Evolutionary conservation across 2,888 invertebrate genomes (phyloP).

Genomic region (Galerucella pusilla): DNA sequence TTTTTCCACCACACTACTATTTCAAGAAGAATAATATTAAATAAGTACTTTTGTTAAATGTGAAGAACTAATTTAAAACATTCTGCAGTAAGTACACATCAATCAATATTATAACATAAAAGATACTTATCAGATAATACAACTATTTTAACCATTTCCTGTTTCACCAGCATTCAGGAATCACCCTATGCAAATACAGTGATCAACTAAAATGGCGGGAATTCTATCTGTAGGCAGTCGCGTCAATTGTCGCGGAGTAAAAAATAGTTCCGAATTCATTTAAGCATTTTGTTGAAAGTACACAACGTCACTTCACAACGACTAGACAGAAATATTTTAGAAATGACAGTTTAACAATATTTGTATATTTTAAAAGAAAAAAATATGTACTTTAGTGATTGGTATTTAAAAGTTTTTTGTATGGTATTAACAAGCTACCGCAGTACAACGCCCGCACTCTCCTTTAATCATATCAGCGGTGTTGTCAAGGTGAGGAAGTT

Average conservation of each 20-base stretch:
- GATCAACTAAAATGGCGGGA: conserved; percentile 27
- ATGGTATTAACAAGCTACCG: conserved; percentile 22
- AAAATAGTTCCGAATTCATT: conserved; percentile 25
- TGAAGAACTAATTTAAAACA: background rate
- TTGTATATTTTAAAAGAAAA: conserved; percentile 2
- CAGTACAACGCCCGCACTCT: conserved; percentile 36
- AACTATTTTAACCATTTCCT: conserved; percentile 8
- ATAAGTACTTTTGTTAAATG: background rate
- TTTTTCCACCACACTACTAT: background rate
- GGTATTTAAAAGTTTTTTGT: conserved; percentile 20
- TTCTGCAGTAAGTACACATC: background rate
- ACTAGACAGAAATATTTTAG: background rate
- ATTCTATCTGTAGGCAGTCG: conserved; percentile 16
- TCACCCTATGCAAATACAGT: conserved; percentile 16
- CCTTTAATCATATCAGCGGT: conserved; percentile 20
- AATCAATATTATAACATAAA: background rate
- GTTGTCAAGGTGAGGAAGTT: conserved; percentile 9
- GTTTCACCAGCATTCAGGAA: background rate
- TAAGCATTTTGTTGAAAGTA: conserved; percentile 31
- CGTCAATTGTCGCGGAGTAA: conserved; percentile 16
- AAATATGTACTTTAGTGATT: conserved; percentile 14
- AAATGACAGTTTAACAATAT: background rate
- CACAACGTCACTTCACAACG: conserved; percentile 18
- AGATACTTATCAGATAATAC: background rate
- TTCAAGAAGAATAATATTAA: background rate